A percentile compares a stretch with the other conserved stretches of the same genome.
Conservation (phyloP, 2,888 invertebrate species). For the Drosophila tripunctata region DNA sequence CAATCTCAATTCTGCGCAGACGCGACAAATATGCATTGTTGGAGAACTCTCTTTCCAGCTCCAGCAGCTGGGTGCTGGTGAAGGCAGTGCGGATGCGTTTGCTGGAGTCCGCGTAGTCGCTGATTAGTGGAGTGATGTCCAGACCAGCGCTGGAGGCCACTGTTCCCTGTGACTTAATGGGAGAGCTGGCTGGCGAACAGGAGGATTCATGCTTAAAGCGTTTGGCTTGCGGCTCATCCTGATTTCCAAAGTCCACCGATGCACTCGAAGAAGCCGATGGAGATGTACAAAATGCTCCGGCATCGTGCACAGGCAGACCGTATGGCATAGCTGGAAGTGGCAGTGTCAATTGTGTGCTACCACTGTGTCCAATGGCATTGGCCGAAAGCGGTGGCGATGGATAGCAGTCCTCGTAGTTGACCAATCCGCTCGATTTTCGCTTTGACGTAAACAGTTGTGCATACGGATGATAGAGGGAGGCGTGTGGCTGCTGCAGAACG, state of each 20-base stretch:
- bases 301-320: slow-evolving; percentile 53
- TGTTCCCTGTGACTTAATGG: slow-evolving; percentile 52
- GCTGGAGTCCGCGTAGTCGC: slow-evolving; percentile 88
- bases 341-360: slow-evolving; percentile 26
- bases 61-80: slow-evolving; percentile 94
- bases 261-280: slow-evolving; percentile 82
- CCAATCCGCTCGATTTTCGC: slow-evolving; percentile 65
- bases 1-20: slow-evolving; percentile 95
- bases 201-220: slow-evolving; percentile 77
- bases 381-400: slow-evolving; percentile 66
- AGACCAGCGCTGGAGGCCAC: slow-evolving; percentile 18
- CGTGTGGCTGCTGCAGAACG: slow-evolving; percentile 51
- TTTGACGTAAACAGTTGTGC: slow-evolving; percentile 71
- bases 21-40: slow-evolving; percentile 96
- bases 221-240: slow-evolving; percentile 75
- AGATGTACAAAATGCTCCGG: slow-evolving; percentile 80
- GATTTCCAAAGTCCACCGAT: slow-evolving; percentile 71
- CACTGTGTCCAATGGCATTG: slow-evolving; percentile 39
- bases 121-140: slow-evolving; percentile 79
- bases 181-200: slow-evolving; percentile 78
- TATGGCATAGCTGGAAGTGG: slow-evolving; percentile 26
- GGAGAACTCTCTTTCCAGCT: slow-evolving; percentile 94
- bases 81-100: slow-evolving; percentile 97
- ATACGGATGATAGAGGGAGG: slow-evolving; percentile 77
- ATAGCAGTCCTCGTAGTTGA: slow-evolving; percentile 65